Evolutionary conservation across 2,113 vertebrate genomes (phyloP), one percentile per base, ranked within the genome.

Genomic region (Solea solea): DNA sequence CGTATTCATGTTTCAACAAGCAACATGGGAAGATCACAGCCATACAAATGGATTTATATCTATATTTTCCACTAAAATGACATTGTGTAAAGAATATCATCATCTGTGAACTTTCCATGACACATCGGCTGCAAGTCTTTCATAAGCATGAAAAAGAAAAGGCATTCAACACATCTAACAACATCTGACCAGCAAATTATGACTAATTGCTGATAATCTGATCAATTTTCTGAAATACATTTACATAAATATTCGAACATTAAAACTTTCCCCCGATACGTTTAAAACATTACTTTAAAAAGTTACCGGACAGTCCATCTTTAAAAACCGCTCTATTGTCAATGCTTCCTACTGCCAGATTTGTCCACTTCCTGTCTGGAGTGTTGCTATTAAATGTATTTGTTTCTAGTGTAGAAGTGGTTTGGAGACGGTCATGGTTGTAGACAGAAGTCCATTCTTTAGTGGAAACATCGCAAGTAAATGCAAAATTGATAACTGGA

Each of bases 261-360:
- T 44, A 9, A 48, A 67, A 64, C 39, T 28, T 41, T 46, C 44
- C 4, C 9, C 28, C 8, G 13, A 61, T 25, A 51, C n/a, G 15
- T 80, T 61, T 74, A 54, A 28, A 58, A 25, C 25, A 6, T 64
- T 54, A 40, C 65, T 74, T 27, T 12, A 39, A 4, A 4, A 28
- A 58, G 28, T 72, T 10, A 15, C 25, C 25, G 61, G 2, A 21
- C 13, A 44, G 34, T 56, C 8, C 10, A 10, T 48, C 51, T 62
- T 57, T 13, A n/a, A 50, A 10, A 25, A 49, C n/a, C 10, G 16
- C 25, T 13, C 34, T 27, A 44, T 10, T 39, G 11, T 60, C 21
- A 10, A 14, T 5, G 25, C 42, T 16, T 34, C 15, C 42, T 46
- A 39, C 44, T 60, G 65, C 42, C 27, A 69, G n/a, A 40, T 65